Conservation (phyloP, 2,113 vertebrate species). For the Lontra canadensis region DNA sequence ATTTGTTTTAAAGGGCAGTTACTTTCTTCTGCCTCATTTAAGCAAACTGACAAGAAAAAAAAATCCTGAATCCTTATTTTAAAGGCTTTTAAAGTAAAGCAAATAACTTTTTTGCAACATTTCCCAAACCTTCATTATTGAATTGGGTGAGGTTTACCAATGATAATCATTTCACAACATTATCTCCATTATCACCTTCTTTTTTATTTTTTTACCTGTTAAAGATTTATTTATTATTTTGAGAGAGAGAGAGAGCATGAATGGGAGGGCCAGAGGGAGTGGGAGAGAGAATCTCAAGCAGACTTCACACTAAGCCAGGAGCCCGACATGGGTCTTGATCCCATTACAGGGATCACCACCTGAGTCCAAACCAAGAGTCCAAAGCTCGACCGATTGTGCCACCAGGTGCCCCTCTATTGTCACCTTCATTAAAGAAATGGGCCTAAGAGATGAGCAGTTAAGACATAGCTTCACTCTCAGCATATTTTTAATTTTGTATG, state of each 20-base stretch:
- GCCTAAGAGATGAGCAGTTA: not conserved
- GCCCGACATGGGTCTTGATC: not conserved
- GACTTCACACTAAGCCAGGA: not conserved
- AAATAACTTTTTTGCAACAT: not conserved
- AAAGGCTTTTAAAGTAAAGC: constrained; percentile 33
- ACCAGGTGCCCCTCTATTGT: not conserved
- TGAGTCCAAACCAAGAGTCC: not conserved
- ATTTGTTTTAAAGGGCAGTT: not conserved
- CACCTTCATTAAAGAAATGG: not conserved
- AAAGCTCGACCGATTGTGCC: not conserved
- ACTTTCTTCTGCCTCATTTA: constrained; percentile 33
- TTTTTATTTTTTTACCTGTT: not conserved
- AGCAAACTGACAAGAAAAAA: not conserved
- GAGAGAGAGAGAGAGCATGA: not conserved
- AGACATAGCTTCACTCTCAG: not conserved
- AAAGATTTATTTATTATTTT: not conserved
- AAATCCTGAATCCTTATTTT: not conserved
- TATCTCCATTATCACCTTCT: not conserved
- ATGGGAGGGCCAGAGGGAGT: not conserved
- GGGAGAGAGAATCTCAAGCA: not conserved
- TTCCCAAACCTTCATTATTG: not conserved
- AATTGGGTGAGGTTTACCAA: not conserved
- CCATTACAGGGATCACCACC: not conserved
- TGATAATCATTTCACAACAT: not conserved
- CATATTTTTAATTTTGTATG: not conserved